Conservation (phyloP, 2,888 invertebrate genomes). For the Cephus pulcher region DNA sequence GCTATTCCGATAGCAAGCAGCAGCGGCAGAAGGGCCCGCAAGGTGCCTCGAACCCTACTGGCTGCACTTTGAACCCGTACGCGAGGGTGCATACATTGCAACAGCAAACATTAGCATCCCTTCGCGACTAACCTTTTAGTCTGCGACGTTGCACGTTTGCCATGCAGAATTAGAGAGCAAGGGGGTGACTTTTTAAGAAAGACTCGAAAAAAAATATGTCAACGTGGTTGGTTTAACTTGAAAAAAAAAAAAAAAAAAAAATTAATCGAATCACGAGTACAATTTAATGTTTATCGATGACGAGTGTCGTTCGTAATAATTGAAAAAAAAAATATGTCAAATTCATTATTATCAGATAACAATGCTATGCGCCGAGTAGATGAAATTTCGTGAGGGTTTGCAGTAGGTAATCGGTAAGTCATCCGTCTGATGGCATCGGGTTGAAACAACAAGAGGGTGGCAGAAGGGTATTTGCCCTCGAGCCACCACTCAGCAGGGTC, state of each 20-base stretch:
- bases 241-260: no score
- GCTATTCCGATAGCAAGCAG: background rate
- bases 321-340: background rate
- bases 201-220: no score
- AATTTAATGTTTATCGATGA: background rate
- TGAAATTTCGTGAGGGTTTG: background rate
- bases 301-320: background rate
- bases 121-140: background rate
- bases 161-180: background rate
- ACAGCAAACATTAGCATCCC: slow-evolving; percentile 46
- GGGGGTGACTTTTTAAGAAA: background rate
- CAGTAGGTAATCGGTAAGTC: slow-evolving; percentile 45
- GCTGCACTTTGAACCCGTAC: slow-evolving; percentile 34
- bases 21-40: background rate
- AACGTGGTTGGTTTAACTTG: no score
- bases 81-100: slow-evolving; percentile 62
- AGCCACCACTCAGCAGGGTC: slow-evolving; percentile 55
- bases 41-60: slow-evolving; percentile 3
- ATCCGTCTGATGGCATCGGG: slow-evolving; percentile 40
- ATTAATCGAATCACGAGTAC: background rate
- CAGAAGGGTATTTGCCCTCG: slow-evolving; percentile 46
- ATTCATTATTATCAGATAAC: background rate
- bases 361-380: background rate
- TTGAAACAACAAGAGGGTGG: slow-evolving; percentile 56
- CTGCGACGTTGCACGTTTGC: background rate